These are phyloP conservation scores for Pristionchus arcanus DNA, from an alignment of 2,888 invertebrate species.

Conservation along the genomic window DNA sequence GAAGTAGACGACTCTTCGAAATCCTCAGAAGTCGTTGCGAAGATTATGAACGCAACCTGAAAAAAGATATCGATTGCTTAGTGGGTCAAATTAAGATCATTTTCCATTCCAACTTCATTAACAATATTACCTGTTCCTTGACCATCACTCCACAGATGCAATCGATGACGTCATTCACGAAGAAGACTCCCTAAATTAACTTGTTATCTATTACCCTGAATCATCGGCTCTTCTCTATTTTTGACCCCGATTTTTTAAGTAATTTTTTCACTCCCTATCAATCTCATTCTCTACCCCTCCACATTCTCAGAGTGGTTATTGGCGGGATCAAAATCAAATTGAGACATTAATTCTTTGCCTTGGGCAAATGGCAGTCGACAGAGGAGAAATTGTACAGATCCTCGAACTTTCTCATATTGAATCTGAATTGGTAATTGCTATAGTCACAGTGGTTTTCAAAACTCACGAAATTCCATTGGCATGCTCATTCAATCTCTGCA, in stretches of 20 bases:
- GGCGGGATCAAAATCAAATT: no score
- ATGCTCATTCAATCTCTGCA: constrained; percentile 71
- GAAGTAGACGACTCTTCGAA: constrained; percentile 74
- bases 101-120: neutral
- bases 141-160: constrained; percentile 76
- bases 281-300: no score
- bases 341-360: constrained; percentile 39
- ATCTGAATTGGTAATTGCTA: constrained; percentile 59
- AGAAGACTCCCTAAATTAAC: constrained; percentile 66
- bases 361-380: constrained; percentile 75
- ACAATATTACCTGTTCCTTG: constrained; percentile 34
- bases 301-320: no score
- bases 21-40: constrained; percentile 73
- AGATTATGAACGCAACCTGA: constrained; percentile 72
- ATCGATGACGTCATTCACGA: constrained; percentile 73
- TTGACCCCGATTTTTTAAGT: no score
- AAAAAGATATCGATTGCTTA: no score
- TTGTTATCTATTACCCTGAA: neutral
- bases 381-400: constrained; percentile 67
- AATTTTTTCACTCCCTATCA: no score
- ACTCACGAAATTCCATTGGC: constrained; percentile 69
- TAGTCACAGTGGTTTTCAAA: neutral
- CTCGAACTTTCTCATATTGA: constrained; percentile 64
- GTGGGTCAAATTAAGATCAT: no score
- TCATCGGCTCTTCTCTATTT: no score